Evolutionary conservation across 2,888 invertebrate species (phyloP), one percentile per base, ranked within the genome.

Genomic region (Spialia ferax): DNA sequence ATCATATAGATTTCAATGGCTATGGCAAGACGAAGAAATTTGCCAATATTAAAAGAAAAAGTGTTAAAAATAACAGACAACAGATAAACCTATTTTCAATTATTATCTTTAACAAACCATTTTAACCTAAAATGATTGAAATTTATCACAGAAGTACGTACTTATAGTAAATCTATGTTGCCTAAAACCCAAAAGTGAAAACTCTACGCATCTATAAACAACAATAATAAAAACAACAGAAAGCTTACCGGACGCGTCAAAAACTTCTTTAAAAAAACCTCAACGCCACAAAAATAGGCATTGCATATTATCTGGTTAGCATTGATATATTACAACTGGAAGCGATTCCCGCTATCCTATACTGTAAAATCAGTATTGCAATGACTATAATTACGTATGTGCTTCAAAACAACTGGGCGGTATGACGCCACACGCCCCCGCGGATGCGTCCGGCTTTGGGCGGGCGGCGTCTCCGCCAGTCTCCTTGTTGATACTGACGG

Each of bases 401-500:
- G 71, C 65, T 74, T 74, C 71, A 69, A 76, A 78, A 76, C 75
- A 75, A 70, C 71, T 74, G 73, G 74, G 72, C 71, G 73, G 75
- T 71, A 68, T 77, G 72, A 75, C 75, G 75, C 73, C 72, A 69
- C 69, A 75, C 79, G 75, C 85, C 86, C 85, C 88, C 83, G 84
- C 74, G 45, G 70, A 74, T 72, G 79, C 75, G 75, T 74, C 65
- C 75, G 78, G 67, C 71, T 76, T 15, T 88, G 84, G 92, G 91
- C 92, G 92, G 91, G 88, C 89, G 86, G 87, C 73, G 75, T 70
- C 70, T 71, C 72, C 75, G 74, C 79, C 91, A 93, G 93, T 93
- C 83, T 79, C 79, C 80, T 77, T 80, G 80, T 78, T 77, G 89
- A 84, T 81, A 84, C 77, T 85, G 84, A 69, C 73, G 81, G 75